phyloP scores from a whole-genome alignment of 2,113 vertebrate genomes.

The Leptodactylus fuscus region DNA sequence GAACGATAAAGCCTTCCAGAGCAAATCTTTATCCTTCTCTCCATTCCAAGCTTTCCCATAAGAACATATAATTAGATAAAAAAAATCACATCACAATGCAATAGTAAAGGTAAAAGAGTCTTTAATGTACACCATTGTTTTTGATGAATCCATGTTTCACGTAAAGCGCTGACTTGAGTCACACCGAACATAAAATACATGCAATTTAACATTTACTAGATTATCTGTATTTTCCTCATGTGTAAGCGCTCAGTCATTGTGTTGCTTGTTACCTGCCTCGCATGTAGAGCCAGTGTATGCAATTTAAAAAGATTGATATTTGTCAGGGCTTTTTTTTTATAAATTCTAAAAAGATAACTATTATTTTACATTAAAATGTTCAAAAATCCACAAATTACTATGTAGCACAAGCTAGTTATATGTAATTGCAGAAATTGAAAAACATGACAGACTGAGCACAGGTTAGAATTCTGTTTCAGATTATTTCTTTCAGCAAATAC shows the following conservation, averaged over 20 bases:
- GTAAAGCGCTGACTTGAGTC: background rate
- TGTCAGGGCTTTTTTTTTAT: slow-evolving; percentile 20
- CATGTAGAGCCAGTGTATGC: slow-evolving; percentile 10
- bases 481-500: slow-evolving; percentile 60
- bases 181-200: background rate
- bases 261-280: background rate
- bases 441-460: slow-evolving; percentile 49
- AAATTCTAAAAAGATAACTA: slow-evolving; percentile 50
- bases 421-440: slow-evolving; percentile 45
- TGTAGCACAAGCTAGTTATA: slow-evolving; percentile 32
- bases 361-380: slow-evolving; percentile 45
- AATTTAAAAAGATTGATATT: slow-evolving; percentile 20
- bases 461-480: slow-evolving; percentile 50
- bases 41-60: too few species aligned
- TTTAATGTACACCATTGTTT: background rate
- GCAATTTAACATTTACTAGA: background rate
- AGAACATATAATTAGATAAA: too few species aligned
- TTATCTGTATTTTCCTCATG: background rate
- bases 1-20: too few species aligned
- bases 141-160: background rate
- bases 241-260: background rate
- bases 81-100: too few species aligned
- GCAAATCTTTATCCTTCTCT: too few species aligned
- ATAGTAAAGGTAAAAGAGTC: background rate
- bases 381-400: slow-evolving; percentile 35